Base-by-base conservation (phyloP, 2,888 invertebrate genomes). In the Strigamia transsilvanica region DNA sequence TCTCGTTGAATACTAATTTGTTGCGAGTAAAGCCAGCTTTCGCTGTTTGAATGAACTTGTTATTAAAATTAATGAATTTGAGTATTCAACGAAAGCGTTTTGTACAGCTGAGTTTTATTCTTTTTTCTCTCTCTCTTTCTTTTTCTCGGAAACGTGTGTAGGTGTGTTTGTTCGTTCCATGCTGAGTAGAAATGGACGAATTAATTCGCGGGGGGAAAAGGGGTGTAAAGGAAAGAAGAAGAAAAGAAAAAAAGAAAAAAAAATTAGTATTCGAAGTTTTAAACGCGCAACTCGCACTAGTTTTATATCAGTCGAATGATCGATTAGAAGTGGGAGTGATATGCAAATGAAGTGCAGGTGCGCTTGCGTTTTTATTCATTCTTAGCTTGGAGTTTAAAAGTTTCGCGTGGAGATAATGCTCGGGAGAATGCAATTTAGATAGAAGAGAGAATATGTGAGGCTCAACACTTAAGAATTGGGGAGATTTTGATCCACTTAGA, bases 401-500 rank as follows among this genome's bases (percentile, higher is more conserved):
- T 61, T 61, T 61, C 23, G 5, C 61, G 12, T 61, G n/a, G 61
- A 61, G 61, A 61, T 61, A 61, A 61, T 61, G 61, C 61, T 10
- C 18, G 61, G 61, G 61, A 61, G 61, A 61, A 61, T 61, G 61
- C 61, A 61, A 61, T 61, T 61, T 61, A 61, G 61, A 61, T 61
- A 61, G 61, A 61, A 23, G 61, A 23, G 61, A 61, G 61, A 61
- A 61, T 23, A 18, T 61, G 61, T 61, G 61, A 61, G 61, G 61
- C 61, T 61, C 61, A 61, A 61, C 61, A 61, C 61, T 18, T 61
- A 61, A 23, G 61, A 61, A 23, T 61, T 18, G 61, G 61, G 15
- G 46, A 46, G 61, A 61, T 61, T 61, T 21, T 61, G 21, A 61
- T 61, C 61, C 61, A 61, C 61, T 61, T 61, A 18, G 18, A 61